phyloP scores from a whole-genome alignment of 1,140 invertebrate species.

The Anagrus nilaparvatae region DNA sequence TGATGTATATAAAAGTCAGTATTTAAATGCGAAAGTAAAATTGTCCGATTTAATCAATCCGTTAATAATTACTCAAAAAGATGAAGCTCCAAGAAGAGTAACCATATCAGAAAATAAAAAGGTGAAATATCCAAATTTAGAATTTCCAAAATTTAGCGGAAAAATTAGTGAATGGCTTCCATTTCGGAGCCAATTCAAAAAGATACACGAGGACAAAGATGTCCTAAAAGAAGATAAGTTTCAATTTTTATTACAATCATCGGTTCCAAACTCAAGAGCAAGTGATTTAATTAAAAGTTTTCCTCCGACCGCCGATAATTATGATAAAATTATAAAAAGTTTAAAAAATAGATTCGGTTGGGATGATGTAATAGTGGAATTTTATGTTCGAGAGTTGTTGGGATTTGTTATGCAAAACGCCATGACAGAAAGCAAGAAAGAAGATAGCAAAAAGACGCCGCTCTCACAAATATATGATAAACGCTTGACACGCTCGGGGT shows the following conservation, averaged over 20 bases:
- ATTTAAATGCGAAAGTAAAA: no score
- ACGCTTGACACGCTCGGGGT: slow-evolving; percentile 24
- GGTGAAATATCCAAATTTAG: slow-evolving; percentile 22
- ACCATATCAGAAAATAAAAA: no score
- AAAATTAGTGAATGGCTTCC: slow-evolving; percentile 29
- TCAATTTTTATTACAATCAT: slow-evolving; percentile 19
- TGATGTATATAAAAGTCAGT: no score
- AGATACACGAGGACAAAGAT: slow-evolving; percentile 28
- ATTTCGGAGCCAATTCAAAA: slow-evolving; percentile 32
- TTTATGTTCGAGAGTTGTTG: slow-evolving; percentile 23
- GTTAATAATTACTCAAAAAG: no score
- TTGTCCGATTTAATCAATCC: no score
- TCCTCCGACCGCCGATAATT: slow-evolving; percentile 11
- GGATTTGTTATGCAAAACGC: slow-evolving; percentile 17
- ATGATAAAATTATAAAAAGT: slow-evolving; percentile 10
- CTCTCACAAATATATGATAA: slow-evolving; percentile 23
- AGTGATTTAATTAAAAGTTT: slow-evolving; percentile 11
- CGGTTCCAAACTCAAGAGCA: slow-evolving; percentile 14
- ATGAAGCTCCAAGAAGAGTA: no score
- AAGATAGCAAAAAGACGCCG: slow-evolving; percentile 13
- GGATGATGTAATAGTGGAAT: slow-evolving; percentile 21
- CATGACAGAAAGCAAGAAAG: slow-evolving; percentile 7
- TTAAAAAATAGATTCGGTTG: slow-evolving; percentile 17
- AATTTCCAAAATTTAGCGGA: slow-evolving; percentile 27
- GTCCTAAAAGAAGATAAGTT: slow-evolving; percentile 26